phyloP scores from a whole-genome alignment of 2,797 vertebrate species.

The Chrosomus eos region DNA sequence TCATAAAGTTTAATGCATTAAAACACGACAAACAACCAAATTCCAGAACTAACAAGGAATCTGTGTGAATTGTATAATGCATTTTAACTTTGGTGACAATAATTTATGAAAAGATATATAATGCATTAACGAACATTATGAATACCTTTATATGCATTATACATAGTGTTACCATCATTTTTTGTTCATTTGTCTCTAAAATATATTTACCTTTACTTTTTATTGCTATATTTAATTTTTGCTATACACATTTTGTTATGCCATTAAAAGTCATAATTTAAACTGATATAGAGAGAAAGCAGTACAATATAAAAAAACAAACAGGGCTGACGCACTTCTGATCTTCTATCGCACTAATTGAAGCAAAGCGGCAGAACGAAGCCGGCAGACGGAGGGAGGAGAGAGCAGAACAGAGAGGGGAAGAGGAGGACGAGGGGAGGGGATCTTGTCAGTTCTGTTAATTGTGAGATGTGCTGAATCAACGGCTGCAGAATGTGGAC shows the following conservation, averaged over 20 bases:
- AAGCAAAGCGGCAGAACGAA: conserved; percentile 38
- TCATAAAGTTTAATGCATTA: neutral
- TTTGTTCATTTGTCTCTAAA: neutral
- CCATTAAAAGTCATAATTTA: neutral
- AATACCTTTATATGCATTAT: neutral
- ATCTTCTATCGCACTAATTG: conserved; percentile 48
- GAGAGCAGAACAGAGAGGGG: conserved; percentile 25
- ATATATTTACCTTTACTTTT: neutral
- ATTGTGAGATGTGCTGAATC: conserved; percentile 51
- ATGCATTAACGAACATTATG: neutral
- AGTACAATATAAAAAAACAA: conserved; percentile 8
- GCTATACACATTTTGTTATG: neutral
- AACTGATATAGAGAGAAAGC: neutral
- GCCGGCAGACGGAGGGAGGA: conserved; percentile 41
- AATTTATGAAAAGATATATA: neutral
- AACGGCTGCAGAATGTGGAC: conserved; percentile 35
- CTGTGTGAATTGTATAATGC: neutral
- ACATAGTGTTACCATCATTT: neutral
- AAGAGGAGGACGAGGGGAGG: conserved; percentile 41
- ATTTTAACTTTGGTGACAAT: neutral
- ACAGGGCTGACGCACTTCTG: conserved; percentile 37
- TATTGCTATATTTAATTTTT: neutral
- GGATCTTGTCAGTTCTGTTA: conserved; percentile 48
- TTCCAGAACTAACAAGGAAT: neutral
- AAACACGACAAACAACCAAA: neutral